Conservation (phyloP, 2,113 vertebrate genomes). For the Cardinalis cardinalis region DNA sequence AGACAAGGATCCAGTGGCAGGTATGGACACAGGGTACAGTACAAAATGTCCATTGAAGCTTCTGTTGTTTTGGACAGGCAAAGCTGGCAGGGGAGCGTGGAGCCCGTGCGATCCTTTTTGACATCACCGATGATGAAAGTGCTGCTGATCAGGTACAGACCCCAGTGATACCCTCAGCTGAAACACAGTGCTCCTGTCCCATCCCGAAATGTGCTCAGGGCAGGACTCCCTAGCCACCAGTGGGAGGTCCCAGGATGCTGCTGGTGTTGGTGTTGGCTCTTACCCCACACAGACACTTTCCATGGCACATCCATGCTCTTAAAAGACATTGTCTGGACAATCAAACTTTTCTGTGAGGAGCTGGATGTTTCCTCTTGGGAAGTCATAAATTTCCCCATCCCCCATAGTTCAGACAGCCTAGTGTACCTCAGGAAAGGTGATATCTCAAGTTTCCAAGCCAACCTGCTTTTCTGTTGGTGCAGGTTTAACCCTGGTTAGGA, state of each 20-base stretch:
- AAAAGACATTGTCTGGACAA: neutral
- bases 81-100: constrained; percentile 90
- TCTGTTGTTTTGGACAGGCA: constrained; percentile 77
- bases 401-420: neutral
- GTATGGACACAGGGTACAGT: neutral
- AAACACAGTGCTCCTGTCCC: neutral
- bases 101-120: constrained; percentile 93
- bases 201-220: neutral
- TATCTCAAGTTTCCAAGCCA: neutral
- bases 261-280: neutral
- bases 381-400: neutral
- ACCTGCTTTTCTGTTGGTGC: neutral
- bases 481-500: neutral
- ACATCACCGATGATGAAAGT: constrained; percentile 86
- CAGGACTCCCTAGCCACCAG: neutral
- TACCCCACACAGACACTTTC: neutral
- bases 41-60: neutral
- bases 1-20: fast-evolving
- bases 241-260: neutral
- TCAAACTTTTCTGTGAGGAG: neutral
- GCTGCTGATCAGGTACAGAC: constrained; percentile 85
- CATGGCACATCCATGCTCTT: neutral
- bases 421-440: neutral
- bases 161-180: neutral
- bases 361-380: neutral